These are phyloP conservation scores for Drosophila kikkawai DNA, from an alignment of 1,140 invertebrate species.

Conservation along the genomic window DNA sequence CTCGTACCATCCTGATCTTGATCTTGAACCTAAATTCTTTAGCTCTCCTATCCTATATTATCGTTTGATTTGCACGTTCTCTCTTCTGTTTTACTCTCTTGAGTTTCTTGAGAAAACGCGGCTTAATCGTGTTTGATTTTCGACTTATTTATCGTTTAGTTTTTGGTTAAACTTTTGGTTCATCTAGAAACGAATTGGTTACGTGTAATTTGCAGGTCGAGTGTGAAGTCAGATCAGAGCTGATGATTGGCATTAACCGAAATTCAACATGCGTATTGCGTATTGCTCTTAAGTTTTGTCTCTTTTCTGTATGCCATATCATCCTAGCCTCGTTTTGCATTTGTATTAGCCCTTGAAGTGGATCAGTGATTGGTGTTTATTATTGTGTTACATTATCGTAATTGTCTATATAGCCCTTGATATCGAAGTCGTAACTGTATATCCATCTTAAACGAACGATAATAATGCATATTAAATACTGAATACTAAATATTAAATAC, in stretches of 20 bases:
- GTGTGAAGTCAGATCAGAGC: constrained; percentile 42
- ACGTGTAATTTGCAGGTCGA: constrained; percentile 44
- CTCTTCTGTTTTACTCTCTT: constrained; percentile 50
- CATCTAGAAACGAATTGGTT: constrained; percentile 40
- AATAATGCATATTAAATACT: constrained; percentile 67
- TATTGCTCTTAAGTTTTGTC: constrained; percentile 43
- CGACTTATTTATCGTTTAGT: constrained; percentile 5
- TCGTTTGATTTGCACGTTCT: constrained; percentile 50
- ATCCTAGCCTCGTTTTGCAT: constrained; percentile 70
- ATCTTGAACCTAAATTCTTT: constrained; percentile 53
- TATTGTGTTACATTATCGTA: constrained; percentile 81
- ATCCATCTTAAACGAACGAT: constrained; percentile 70
- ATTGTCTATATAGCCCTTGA: constrained; percentile 81
- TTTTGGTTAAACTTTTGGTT: constrained; percentile 12
- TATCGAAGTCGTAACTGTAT: constrained; percentile 74
- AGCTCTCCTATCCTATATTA: constrained; percentile 34
- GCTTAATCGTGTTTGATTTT: constrained; percentile 30
- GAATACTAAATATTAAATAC: constrained; percentile 37
- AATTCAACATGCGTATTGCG: constrained; percentile 35
- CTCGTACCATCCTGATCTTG: constrained; percentile 52
- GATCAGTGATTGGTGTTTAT: constrained; percentile 82
- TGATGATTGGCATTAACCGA: constrained; percentile 57
- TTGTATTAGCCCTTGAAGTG: constrained; percentile 79
- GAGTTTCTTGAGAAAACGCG: constrained; percentile 26
- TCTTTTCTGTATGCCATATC: constrained; percentile 71